These are phyloP conservation scores for Triplophysa yarkandensis DNA, from an alignment of 2,797 vertebrate species.

Conservation along the genomic window DNA sequence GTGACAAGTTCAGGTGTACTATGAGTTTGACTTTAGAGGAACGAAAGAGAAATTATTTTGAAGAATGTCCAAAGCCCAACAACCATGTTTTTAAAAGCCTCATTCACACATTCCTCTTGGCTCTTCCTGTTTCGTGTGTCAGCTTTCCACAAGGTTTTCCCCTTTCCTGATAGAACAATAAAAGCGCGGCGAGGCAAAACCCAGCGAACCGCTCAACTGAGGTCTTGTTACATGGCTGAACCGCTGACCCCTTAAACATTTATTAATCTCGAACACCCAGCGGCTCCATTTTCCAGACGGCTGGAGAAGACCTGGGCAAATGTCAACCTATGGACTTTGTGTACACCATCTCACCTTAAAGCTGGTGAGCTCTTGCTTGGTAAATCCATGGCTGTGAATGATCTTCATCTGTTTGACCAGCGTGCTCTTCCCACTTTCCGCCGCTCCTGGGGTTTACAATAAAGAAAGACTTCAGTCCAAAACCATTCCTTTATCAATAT, in stretches of 20 bases:
- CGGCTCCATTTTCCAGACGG: slow-evolving; percentile 6
- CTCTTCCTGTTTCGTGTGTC: not conserved
- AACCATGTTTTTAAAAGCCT: not conserved
- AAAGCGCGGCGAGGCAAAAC: slow-evolving; percentile 13
- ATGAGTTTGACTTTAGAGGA: not conserved
- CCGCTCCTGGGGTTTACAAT: slow-evolving; percentile 67
- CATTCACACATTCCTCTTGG: not conserved
- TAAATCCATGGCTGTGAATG: slow-evolving; percentile 81
- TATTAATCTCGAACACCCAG: slow-evolving; percentile 16
- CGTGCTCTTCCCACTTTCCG: slow-evolving; percentile 82
- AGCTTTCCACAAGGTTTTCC: not conserved
- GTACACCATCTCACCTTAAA: slow-evolving; percentile 72
- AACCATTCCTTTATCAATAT: no score
- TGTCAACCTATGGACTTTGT: not conserved
- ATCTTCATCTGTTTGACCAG: slow-evolving; percentile 85
- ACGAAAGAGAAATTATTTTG: not conserved
- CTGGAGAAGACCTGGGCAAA: not conserved
- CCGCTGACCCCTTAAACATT: slow-evolving; percentile 26
- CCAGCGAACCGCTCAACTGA: slow-evolving; percentile 2
- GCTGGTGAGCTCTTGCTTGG: slow-evolving; percentile 74
- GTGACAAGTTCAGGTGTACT: not conserved
- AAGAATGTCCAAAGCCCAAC: not conserved
- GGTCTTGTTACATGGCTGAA: slow-evolving; percentile 21
- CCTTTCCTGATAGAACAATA: not conserved
- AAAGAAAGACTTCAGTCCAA: no score